Evolutionary conservation across 2,888 invertebrate species (phyloP), one percentile per base, ranked within the genome.

Genomic region (Perdita meconis): DNA sequence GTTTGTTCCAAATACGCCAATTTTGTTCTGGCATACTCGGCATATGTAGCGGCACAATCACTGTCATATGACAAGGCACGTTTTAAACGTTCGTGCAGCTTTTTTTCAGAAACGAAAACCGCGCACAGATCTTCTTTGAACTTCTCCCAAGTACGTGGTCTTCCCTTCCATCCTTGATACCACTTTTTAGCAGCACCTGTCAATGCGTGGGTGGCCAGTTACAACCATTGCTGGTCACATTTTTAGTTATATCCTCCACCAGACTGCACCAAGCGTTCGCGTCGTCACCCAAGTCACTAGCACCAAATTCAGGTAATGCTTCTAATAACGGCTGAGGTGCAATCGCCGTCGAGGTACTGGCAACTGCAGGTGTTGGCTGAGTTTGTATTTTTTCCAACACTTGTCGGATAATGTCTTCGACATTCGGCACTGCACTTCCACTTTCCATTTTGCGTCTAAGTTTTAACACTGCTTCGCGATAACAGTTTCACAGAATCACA

Each of bases 221-320:
- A 22, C 3, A 40, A 13, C 13, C 40, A 2, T 13, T 40, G 40
- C 13, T 40, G 40, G 40, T 40, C 6, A 38, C 22, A 40, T 42
- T 26, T 30, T 26, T 42, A 26, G 64, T 64, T 12, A 64, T 53
- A 30, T 64, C 22, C 42, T 24, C 40, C 1, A 64, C 61, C 30
- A 36, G 12, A 30, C n/a, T 30, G 13, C 61, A 61, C 36, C 61
- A 61, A 26, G 24, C 47, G n/a, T 13, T 40, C 16, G 64, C 42
- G 22, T 64, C 40, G 10, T 64, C 64, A 10, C 55, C 64, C 4
- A 63, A 50, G 3, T 63, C 51, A n/a, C 30, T 13, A 16, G 38
- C 51, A 38, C 26, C 24, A 4, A 63, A 63, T 3, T 63, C 51
- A 3, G 51, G 51, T 12, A 63, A 4, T 22, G 51, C 24, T 4